These are phyloP conservation scores for Mus caroli DNA, from an alignment of 2,797 vertebrate species.

Conservation along the genomic window DNA sequence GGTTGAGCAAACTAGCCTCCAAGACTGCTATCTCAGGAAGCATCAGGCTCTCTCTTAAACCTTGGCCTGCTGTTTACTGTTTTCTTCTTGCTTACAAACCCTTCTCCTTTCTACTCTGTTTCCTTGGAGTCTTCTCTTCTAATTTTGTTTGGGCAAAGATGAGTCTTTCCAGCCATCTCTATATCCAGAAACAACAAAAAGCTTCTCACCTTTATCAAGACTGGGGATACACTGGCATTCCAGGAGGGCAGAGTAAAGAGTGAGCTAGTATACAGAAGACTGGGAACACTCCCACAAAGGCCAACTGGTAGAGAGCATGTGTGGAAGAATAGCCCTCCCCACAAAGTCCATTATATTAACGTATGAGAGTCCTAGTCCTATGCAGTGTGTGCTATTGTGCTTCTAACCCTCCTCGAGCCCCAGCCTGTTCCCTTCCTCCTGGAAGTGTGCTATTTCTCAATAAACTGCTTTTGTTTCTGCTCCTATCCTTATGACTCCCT, in stretches of 20 bases:
- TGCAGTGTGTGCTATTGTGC: not conserved
- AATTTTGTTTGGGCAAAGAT: not conserved
- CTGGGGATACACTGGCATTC: not conserved
- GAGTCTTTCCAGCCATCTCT: not conserved
- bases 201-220: constrained; percentile 17
- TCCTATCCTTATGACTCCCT: not conserved
- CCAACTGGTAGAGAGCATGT: not conserved
- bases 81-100: not conserved
- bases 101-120: not conserved
- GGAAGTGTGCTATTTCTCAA: not conserved
- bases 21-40: not conserved
- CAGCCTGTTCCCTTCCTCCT: too few species aligned
- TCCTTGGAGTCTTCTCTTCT: not conserved
- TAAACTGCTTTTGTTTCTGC: not conserved
- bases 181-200: not conserved
- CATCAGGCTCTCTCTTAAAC: not conserved
- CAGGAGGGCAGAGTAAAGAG: not conserved
- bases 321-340: not conserved
- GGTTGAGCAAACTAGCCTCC: not conserved
- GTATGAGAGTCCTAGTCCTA: not conserved
- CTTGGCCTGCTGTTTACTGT: not conserved
- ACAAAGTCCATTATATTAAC: not conserved
- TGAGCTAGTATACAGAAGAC: not conserved
- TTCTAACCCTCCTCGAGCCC: not conserved
- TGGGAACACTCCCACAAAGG: not conserved